These are phyloP conservation scores for Octonoba sinensis DNA, from an alignment of 2,888 invertebrate genomes.

Conservation along the genomic window DNA sequence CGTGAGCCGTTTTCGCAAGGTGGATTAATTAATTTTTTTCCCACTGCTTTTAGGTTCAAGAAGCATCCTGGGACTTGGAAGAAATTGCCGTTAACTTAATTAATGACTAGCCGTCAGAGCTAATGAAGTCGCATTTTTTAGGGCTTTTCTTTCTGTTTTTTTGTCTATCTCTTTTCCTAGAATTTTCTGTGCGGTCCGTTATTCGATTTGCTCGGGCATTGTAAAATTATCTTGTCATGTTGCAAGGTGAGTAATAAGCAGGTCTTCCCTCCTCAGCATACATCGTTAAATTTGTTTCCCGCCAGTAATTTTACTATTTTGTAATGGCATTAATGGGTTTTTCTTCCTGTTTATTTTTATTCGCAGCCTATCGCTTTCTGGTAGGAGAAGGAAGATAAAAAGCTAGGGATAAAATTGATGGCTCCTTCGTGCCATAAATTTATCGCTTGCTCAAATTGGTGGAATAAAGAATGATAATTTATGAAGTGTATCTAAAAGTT, in stretches of 20 bases:
- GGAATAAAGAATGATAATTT: too few relatives aligned
- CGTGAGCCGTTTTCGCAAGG: too few relatives aligned
- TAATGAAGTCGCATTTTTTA: constrained; percentile 48
- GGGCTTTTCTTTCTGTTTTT: constrained; percentile 13
- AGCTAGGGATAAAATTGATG: constrained; percentile 16
- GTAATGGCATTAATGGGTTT: constrained; percentile 50
- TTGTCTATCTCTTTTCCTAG: background rate
- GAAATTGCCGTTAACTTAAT: constrained; percentile 50
- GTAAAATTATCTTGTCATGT: constrained; percentile 51
- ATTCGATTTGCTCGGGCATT: constrained; percentile 39
- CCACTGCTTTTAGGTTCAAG: constrained; percentile 43
- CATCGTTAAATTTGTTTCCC: constrained; percentile 46
- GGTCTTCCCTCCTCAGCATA: constrained; percentile 33
- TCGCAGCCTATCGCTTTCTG: background rate
- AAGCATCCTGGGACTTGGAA: constrained; percentile 37
- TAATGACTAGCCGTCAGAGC: constrained; percentile 35
- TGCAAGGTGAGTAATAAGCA: constrained; percentile 47
- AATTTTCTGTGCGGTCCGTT: constrained; percentile 4
- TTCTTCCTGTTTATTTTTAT: constrained; percentile 8
- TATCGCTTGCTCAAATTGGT: constrained; percentile 6
- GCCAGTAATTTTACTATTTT: constrained; percentile 48
- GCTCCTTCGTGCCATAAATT: constrained; percentile 1
- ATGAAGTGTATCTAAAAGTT: too few relatives aligned
- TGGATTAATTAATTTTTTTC: constrained; percentile 43
- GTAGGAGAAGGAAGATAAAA: background rate